Base-by-base conservation (phyloP, 37 sponge, comb jelly and placozoan genomes). In the Crambe crambe region DNA sequence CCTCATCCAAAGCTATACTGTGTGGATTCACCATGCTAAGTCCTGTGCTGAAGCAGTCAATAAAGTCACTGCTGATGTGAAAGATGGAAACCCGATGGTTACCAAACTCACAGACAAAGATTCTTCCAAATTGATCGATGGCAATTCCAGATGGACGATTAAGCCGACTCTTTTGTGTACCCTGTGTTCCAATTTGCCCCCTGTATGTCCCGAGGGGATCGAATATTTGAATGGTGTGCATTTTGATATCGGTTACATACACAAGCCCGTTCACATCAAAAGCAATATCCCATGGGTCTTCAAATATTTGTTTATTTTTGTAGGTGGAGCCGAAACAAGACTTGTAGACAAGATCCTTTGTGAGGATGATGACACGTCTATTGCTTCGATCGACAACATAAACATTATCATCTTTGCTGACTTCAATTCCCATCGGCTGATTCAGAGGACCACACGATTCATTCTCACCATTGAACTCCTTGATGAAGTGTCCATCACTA, bases 31-130 rank as follows among this genome's bases (percentile, higher is more conserved):
- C 87, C 87, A 87, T 87, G 62, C 81, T 80, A 17, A 76, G 57
- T n/a, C 87, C 87, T 17, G 59, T 59, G 26, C 81, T 87, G 71
- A 87, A 87, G 36, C 87, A 87, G 12, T 87, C 87, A 25, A 87
- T 32, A 41, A 87, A 87, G 42, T 87, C 87, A 42, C 87, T 87
- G 76, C 67, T 65, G 37, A 70, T 34, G 44, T 80, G 81, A 54
- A 81, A 87, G 10, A 87, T 76, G 30, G 87, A 87, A 6, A 87
- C 77, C 2, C 87, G 76, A 56, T 87, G 81, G 37, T 87, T 87
- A 1, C 82, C 87, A 27, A 57, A 67, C 64, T 87, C 87, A 31
- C 87, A 76, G 40, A 87, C 82, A 60, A 76, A 87, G n/a, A 87
- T 80, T 10, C 70, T 63, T 4, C 82, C 82, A 40, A 70, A 76